Base-by-base conservation (phyloP, 2,888 invertebrate genomes). In the Polydrusus cervinus region DNA sequence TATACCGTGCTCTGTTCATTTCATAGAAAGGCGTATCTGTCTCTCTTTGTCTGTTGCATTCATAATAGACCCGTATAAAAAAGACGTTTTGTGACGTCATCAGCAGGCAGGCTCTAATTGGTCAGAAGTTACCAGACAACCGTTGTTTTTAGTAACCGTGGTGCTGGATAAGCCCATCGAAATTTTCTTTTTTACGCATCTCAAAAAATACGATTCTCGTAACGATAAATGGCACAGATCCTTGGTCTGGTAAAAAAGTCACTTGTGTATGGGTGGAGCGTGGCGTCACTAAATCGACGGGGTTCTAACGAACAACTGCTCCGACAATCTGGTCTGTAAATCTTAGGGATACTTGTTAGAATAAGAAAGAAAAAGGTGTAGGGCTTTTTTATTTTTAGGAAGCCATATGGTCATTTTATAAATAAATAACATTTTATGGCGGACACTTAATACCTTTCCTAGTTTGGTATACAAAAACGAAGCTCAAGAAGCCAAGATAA, bases 251-350 rank as follows among this genome's bases (percentile, higher is more conserved):
- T 13, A 47, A 38, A 71, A 71, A 30, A 55, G 43, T 65, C 65
- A 43, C 43, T 65, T 14, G 43, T 30, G n/a, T 61, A 76, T 73
- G 62, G 76, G 73, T 67, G 74, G 70, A 76, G 74, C 69, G 73
- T 76, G 76, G 76, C 76, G 76, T 76, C 76, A 76, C 53, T 76
- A 66, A 65, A 74, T 55, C 76, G 71, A 67, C 76, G 76, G 76
- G 76, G 74, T 74, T 60, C 76, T 76, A 74, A 76, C 76, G 65
- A 76, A 72, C 69, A 64, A 65, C 76, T 62, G 68, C 53, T 66
- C 60, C 61, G 69, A 66, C 73, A 74, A 73, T 67, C 62, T 74
- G 66, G 71, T 51, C 69, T 70, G 74, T 76, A 71, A 76, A 76
- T 76, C 76, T 76, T 65, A 30, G 16, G 53, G 60, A 49, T 55